Conservation (phyloP, 2,797 vertebrate genomes). For the Thalassophryne amazonica region DNA sequence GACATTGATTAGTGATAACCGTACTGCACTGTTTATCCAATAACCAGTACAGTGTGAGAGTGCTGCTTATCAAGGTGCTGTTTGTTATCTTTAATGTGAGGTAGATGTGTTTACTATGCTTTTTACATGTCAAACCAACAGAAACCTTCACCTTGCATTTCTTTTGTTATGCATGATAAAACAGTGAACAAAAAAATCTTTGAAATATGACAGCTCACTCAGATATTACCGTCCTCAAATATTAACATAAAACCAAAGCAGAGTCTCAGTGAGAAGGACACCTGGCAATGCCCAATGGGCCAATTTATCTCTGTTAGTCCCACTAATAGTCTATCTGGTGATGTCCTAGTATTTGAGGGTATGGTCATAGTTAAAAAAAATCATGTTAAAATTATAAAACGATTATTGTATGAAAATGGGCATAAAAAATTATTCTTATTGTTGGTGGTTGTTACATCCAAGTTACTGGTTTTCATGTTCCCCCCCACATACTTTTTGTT, state of each 20-base stretch:
- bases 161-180: constrained; percentile 6
- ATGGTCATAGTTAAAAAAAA: too few species aligned
- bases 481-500: too few species aligned
- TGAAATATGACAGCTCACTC: neutral
- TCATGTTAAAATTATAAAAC: too few species aligned
- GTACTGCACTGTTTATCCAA: constrained; percentile 4
- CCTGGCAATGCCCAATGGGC: too few species aligned
- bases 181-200: neutral
- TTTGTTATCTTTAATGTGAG: constrained; percentile 15
- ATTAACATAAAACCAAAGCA: neutral
- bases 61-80: neutral
- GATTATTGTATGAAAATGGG: too few species aligned
- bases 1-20: constrained; percentile 4
- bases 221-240: neutral
- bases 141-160: neutral
- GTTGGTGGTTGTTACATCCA: too few species aligned
- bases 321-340: too few species aligned
- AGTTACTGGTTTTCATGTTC: too few species aligned
- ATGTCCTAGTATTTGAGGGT: too few species aligned
- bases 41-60: neutral
- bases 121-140: constrained; percentile 14
- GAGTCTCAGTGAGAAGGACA: too few species aligned
- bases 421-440: too few species aligned
- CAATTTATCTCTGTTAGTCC: too few species aligned
- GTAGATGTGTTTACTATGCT: constrained; percentile 26